These are phyloP conservation scores for Adelosebastes latens DNA, from an alignment of 2,797 vertebrate genomes.

Conservation along the genomic window DNA sequence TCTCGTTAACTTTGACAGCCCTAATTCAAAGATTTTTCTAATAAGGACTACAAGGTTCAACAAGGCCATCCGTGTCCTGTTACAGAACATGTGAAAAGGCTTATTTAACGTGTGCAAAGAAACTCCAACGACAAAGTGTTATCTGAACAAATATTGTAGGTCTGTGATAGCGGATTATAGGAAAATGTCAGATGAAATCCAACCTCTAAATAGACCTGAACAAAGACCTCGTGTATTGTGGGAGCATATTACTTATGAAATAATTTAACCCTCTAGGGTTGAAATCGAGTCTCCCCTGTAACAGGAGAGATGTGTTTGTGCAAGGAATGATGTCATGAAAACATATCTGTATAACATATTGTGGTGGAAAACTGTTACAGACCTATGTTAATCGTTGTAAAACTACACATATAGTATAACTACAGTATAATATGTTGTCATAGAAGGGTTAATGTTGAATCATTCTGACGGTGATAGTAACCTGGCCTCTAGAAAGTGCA, in stretches of 20 bases:
- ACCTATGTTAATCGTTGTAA: too few relatives aligned
- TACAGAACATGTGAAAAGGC: background rate
- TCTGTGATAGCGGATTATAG: background rate
- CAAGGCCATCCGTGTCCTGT: background rate
- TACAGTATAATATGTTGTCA: too few relatives aligned
- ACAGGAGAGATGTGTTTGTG: background rate
- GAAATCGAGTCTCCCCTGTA: slow-evolving; percentile 18
- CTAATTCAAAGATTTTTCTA: background rate
- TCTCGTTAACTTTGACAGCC: too few relatives aligned
- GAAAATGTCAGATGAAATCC: slow-evolving; percentile 30
- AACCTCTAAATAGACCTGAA: background rate
- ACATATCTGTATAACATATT: background rate
- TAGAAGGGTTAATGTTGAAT: too few relatives aligned
- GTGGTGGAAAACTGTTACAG: too few relatives aligned
- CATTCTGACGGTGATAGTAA: too few relatives aligned
- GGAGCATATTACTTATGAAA: background rate
- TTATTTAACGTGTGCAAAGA: background rate
- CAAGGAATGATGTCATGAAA: slow-evolving; percentile 37
- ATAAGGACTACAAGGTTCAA: background rate
- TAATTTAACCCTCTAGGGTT: slow-evolving; percentile 23
- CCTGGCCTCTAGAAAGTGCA: too few relatives aligned
- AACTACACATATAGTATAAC: too few relatives aligned
- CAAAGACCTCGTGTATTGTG: background rate
- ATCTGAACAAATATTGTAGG: background rate
- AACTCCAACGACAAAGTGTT: background rate